Base-by-base conservation (phyloP, 2,888 invertebrate species). In the Oscheius myriophilus region DNA sequence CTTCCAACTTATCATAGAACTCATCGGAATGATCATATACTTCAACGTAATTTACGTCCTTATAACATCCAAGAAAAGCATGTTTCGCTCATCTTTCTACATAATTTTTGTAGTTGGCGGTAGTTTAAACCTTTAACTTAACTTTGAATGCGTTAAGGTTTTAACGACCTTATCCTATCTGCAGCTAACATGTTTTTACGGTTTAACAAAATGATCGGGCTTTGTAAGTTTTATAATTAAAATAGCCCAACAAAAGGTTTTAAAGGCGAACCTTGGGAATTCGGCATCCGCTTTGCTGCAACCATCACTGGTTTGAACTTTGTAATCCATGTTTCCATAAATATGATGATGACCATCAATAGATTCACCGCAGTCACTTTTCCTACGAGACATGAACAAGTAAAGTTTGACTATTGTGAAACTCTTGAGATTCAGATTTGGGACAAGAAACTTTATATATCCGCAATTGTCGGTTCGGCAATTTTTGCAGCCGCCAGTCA, bases 271-370 rank as follows among this genome's bases (percentile, higher is more conserved):
- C 39, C 33, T 9, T 39, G 41, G 18, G 55, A 55, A 39, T 4
- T 55, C 9, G 39, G 14, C n/a, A 55, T 55, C 41, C 33, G 55
- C 16, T 18, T 55, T 6, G 55, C 39, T 18, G 33, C 41, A 3
- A 33, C 2, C 18, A 16, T 55, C 3, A 55, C 55, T 9, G 55
- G 55, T 16, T 39, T 41, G 16, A 55, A 55, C 39, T 55, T 39
- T 21, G 18, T 55, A 7, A 12, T 39, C n/a, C 55, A 55, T 21
- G 21, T 55, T 16, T 18, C 12, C 9, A 33, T 55, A 9, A 55
- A 55, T 25, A 58, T 45, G 23, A 16, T 58, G 43, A 43, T 58
- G 7, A 45, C 58, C 12, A 4, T 58, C 23, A 58, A 58, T 16
- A 39, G 58, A 6, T 25, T 45, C 21, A 58, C 58, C 4, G 42